Base-by-base conservation (phyloP, 64 coral and sea anemone genomes). In the Cladopsammia gracilis region DNA sequence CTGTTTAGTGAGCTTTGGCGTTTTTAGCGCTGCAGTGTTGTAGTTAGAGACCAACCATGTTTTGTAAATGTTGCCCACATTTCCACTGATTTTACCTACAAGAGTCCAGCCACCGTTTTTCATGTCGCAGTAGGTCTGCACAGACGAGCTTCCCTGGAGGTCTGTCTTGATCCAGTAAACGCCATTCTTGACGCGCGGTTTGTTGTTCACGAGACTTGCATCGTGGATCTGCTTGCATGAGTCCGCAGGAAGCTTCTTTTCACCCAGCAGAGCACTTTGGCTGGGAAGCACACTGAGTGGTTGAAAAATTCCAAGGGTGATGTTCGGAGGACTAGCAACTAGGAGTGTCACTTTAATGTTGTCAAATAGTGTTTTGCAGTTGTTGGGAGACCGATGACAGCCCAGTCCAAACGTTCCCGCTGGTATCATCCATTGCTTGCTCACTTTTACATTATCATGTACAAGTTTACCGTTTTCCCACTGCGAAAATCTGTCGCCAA, bases 161-260 rank as follows among this genome's bases (percentile, higher is more conserved):
- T 34, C 34, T 34, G 34, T 34, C 34, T 34, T 34, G 34, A 34
- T 34, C 34, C 34, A 34, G 34, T 34, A 34, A 34, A 34, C 34
- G 25, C 95, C 91, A 76, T 93, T 94, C 75, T 90, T 80, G 2
- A 74, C n/a, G 11, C 70, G 52, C 11, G 92, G 61, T 75, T 88
- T 86, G 54, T 89, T 70, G 43, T 78, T 72, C 12, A 22, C 47
- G 0, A 94, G 18, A 47, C 71, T 90, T 71, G 92, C 79, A 52
- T 94, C 91, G 43, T 97, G 79, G 56, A 97, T 91, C 66, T 97
- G 87, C 85, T 94, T 97, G 49, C 95, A 97, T 18, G 95, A 94
- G 11, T 93, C 90, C 19, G 91, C 95, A 61, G 95, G 87, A 75
- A 86, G 79, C 45, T 91, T 74, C 58, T 75, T 90, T 45, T 53